phyloP scores from a whole-genome alignment of 2,797 vertebrate species.

The Tragelaphus oryx region DNA sequence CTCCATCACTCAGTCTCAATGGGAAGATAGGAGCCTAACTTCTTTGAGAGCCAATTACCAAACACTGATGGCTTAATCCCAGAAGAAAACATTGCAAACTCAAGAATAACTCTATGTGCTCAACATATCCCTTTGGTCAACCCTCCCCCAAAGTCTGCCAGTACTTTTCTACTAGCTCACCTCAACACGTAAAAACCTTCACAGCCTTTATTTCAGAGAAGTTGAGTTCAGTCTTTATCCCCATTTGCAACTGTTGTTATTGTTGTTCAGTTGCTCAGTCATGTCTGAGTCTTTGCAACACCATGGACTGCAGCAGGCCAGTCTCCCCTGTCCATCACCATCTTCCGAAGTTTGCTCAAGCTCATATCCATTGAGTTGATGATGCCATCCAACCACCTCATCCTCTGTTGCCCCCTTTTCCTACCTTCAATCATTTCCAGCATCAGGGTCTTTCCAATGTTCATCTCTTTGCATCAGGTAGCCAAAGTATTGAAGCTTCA shows the following conservation, averaged over 20 bases:
- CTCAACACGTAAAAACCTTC: neutral
- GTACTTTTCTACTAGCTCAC: neutral
- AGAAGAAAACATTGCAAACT: neutral
- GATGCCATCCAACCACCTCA: neutral
- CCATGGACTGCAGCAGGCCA: neutral
- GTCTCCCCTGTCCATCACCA: neutral
- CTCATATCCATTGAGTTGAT: neutral
- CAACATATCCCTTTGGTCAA: neutral
- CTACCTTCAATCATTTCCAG: neutral
- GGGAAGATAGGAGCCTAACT: neutral
- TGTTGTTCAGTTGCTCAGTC: neutral
- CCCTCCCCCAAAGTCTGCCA: rapidly evolving
- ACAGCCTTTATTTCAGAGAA: neutral
- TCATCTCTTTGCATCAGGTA: neutral
- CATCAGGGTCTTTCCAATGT: neutral
- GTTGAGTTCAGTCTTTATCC: neutral
- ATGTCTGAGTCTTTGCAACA: neutral
- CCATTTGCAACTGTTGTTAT: neutral
- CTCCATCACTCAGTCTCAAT: neutral
- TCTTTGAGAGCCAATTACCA: neutral
- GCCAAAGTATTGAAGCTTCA: neutral
- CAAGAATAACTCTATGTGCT: neutral
- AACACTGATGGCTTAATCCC: neutral
- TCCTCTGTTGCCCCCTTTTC: neutral
- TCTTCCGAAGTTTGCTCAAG: neutral